Conservation (phyloP, 2,113 vertebrate species). For the Natator depressus region DNA sequence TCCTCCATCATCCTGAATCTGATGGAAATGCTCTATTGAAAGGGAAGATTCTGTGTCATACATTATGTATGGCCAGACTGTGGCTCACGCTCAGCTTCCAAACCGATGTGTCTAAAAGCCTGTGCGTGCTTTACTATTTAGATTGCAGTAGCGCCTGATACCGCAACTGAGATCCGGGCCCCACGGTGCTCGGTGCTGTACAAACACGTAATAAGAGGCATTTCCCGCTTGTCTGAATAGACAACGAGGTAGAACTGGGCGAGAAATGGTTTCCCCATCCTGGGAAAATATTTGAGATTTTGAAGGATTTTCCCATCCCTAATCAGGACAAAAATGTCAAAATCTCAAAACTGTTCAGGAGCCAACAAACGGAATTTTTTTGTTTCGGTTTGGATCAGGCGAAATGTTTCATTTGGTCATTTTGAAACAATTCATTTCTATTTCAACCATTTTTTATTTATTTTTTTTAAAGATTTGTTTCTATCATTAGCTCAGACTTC, state of each 20-base stretch:
- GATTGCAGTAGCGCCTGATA: not conserved
- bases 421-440: not conserved
- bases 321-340: not conserved
- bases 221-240: not conserved
- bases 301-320: not conserved
- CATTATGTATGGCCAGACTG: not conserved
- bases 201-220: not conserved
- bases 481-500: not conserved
- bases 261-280: not conserved
- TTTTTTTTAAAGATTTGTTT: not conserved
- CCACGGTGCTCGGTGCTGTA: not conserved
- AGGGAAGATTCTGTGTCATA: not conserved
- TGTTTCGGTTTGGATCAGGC: not conserved
- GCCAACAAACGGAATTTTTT: not conserved
- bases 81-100: not conserved
- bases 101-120: not conserved
- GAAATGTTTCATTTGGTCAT: not conserved
- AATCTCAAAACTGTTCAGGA: not conserved
- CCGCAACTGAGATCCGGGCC: not conserved
- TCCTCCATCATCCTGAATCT: not conserved
- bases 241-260: not conserved
- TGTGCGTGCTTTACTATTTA: not conserved
- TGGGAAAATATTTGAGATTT: not conserved
- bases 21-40: not conserved
- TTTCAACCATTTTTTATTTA: not conserved